A percentile compares a stretch with the other conserved stretches of the same genome.
Evolutionary conservation across 2,113 vertebrate genomes (phyloP).

Genomic region (Otocyon megalotis): DNA sequence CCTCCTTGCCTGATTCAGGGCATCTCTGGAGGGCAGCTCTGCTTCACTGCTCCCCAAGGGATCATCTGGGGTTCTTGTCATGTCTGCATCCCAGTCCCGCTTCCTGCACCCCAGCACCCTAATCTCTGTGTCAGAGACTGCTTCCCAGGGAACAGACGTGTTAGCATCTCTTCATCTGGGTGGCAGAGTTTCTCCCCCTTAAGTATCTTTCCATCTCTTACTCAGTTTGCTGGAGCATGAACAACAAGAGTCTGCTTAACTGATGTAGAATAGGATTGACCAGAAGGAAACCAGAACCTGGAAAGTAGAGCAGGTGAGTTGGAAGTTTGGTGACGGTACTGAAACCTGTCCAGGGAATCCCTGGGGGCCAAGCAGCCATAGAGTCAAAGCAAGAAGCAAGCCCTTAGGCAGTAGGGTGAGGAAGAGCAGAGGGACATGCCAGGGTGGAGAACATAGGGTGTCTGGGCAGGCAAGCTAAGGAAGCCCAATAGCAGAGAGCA

Average conservation of each 20-base stretch:
- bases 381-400: not conserved
- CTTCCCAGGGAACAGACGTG: not conserved
- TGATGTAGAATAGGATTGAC: not conserved
- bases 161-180: not conserved
- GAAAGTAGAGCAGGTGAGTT: not conserved
- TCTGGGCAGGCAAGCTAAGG: not conserved
- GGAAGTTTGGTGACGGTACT: not conserved
- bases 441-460: rapidly evolving
- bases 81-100: not conserved
- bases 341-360: not conserved
- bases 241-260: not conserved
- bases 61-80: too few species aligned
- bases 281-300: not conserved
- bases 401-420: not conserved
- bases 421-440: not conserved
- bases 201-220: not conserved
- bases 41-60: not conserved
- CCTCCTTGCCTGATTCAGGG: not conserved
- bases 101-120: not conserved
- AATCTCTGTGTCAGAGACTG: not conserved
- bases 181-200: not conserved
- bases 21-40: not conserved
- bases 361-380: too few species aligned
- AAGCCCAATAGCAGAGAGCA: not conserved
- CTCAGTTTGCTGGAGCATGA: too few species aligned